Percentiles rank a stretch among this genome's conserved stretches.
phyloP scores from a whole-genome alignment of 2,113 vertebrate species.

The Stigmatopora argus region DNA sequence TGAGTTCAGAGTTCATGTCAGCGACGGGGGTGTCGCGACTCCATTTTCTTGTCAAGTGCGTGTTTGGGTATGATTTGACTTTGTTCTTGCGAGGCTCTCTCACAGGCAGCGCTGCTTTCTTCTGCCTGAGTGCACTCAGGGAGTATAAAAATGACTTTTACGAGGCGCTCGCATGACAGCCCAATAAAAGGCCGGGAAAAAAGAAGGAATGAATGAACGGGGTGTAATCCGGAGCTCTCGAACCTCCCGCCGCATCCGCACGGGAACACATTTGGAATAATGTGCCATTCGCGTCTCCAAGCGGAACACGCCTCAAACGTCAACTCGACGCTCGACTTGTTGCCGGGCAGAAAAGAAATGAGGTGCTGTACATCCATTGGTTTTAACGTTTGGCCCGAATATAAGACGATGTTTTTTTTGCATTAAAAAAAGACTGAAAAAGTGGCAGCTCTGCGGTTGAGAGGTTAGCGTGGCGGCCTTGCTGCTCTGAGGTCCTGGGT shows the following conservation, averaged over 20 bases:
- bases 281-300: not conserved
- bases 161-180: slow-evolving; percentile 25
- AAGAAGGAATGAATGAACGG: slow-evolving; percentile 12
- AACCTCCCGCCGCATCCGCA: not conserved
- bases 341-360: too few species aligned
- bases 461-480: too few species aligned
- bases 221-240: not conserved
- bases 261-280: not conserved
- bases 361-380: too few species aligned
- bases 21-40: not conserved
- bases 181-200: slow-evolving; percentile 35
- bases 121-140: slow-evolving; percentile 31
- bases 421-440: too few species aligned
- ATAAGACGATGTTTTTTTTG: too few species aligned
- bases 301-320: too few species aligned
- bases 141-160: slow-evolving; percentile 37
- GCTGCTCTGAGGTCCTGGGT: too few species aligned
- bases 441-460: too few species aligned
- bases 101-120: slow-evolving; percentile 11
- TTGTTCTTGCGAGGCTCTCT: slow-evolving; percentile 19
- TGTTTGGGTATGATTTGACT: slow-evolving; percentile 1
- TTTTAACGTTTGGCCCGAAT: too few species aligned
- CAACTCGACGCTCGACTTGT: too few species aligned
- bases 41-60: not conserved
- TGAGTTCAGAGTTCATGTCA: not conserved